Evolutionary conservation across 2,113 vertebrate species (phyloP).

Genomic region (Eulemur macaco): DNA sequence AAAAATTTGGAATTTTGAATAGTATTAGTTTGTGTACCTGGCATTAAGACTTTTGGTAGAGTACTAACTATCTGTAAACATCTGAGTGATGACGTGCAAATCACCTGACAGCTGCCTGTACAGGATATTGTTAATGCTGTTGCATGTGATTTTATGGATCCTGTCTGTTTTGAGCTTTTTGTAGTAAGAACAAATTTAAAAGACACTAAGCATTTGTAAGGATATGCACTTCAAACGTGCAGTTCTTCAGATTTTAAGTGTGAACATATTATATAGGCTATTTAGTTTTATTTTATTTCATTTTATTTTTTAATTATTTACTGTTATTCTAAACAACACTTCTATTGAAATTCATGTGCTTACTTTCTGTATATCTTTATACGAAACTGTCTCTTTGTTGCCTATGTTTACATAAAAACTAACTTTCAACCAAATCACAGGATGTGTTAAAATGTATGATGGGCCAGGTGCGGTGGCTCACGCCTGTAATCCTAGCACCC

Average conservation of each 20-base stretch:
- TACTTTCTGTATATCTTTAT: background rate
- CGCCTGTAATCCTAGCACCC: too few relatives aligned
- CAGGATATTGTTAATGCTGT: background rate
- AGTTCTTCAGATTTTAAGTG: background rate
- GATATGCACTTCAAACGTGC: background rate
- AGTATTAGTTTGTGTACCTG: background rate
- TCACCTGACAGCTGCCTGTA: background rate
- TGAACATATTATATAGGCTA: background rate
- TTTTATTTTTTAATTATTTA: background rate
- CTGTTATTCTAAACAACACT: background rate
- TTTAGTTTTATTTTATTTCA: background rate
- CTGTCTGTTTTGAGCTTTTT: background rate
- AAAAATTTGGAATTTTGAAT: background rate
- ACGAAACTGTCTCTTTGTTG: background rate
- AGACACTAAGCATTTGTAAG: background rate
- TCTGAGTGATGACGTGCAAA: background rate
- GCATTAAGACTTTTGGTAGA: background rate
- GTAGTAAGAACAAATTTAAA: background rate
- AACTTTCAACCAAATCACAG: background rate
- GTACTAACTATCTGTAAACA: background rate
- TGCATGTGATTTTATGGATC: background rate
- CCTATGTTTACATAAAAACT: background rate
- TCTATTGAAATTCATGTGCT: background rate
- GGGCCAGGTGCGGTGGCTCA: too few relatives aligned
- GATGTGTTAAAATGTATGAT: too few relatives aligned